phyloP scores from a whole-genome alignment of 2,113 vertebrate species.

The Alaudala cheleensis region DNA sequence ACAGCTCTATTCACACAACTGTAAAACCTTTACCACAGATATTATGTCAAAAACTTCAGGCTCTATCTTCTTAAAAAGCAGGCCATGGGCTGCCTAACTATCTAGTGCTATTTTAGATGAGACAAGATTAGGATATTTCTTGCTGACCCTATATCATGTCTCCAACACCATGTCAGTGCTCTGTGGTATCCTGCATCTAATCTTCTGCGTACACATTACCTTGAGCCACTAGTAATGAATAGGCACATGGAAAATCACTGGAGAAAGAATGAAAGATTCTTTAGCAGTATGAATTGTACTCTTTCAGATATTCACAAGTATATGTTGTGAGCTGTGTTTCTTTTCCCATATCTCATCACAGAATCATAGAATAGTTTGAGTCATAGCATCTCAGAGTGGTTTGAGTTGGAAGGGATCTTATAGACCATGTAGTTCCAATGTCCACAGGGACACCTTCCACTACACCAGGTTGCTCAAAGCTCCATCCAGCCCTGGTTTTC shows the following conservation, averaged over 20 bases:
- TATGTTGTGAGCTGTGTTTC: not conserved
- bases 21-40: not conserved
- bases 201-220: not conserved
- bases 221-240: not conserved
- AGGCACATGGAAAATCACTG: not conserved
- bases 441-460: not conserved
- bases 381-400: no score
- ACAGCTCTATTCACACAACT: not conserved
- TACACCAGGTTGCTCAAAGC: not conserved
- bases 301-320: not conserved
- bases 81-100: not conserved
- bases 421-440: not conserved
- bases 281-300: accelerated
- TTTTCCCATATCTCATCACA: not conserved
- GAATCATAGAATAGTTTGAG: no score
- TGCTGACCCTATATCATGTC: not conserved
- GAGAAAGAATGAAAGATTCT: not conserved
- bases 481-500: not conserved
- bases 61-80: not conserved
- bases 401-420: not conserved
- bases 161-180: not conserved
- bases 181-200: not conserved
- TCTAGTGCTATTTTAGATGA: not conserved
- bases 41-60: not conserved
- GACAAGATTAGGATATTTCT: not conserved